phyloP scores from a whole-genome alignment of 2,113 vertebrate species.

The Halichoerus grypus region DNA sequence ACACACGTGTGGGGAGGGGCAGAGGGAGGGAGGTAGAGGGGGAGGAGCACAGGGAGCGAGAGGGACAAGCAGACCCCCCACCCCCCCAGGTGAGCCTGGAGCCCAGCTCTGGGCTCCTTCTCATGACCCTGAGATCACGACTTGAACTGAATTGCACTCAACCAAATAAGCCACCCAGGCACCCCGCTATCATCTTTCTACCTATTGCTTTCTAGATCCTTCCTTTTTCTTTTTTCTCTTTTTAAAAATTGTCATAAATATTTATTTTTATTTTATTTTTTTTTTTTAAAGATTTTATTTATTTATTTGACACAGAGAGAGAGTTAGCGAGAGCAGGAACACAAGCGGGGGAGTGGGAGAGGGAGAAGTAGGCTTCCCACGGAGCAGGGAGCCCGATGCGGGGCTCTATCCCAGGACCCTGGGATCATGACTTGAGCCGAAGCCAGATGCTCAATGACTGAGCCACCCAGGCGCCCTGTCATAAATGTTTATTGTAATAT shows the following conservation, averaged over 20 bases:
- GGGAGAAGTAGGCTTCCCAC: no score
- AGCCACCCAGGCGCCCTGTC: no score
- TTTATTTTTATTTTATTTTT: not conserved
- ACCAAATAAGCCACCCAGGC: no score
- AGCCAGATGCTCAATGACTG: no score
- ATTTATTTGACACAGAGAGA: no score
- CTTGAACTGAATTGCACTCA: no score
- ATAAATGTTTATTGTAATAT: not conserved
- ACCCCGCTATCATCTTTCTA: not conserved
- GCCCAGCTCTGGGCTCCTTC: not conserved
- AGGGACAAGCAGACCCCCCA: not conserved
- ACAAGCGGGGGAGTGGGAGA: no score
- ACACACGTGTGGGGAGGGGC: not conserved
- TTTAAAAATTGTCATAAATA: not conserved
- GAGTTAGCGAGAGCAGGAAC: no score
- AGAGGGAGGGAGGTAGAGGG: not conserved
- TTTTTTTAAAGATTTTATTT: no score
- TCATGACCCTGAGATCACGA: not conserved
- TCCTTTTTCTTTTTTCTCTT: slow-evolving; percentile 1
- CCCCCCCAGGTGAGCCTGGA: not conserved
- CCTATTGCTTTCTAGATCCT: not conserved
- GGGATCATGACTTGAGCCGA: no score
- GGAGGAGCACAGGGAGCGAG: not conserved
- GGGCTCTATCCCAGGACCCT: no score
- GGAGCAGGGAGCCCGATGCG: no score